These are phyloP conservation scores for Xylota segnis DNA, from an alignment of 2,888 invertebrate species.

Conservation along the genomic window DNA sequence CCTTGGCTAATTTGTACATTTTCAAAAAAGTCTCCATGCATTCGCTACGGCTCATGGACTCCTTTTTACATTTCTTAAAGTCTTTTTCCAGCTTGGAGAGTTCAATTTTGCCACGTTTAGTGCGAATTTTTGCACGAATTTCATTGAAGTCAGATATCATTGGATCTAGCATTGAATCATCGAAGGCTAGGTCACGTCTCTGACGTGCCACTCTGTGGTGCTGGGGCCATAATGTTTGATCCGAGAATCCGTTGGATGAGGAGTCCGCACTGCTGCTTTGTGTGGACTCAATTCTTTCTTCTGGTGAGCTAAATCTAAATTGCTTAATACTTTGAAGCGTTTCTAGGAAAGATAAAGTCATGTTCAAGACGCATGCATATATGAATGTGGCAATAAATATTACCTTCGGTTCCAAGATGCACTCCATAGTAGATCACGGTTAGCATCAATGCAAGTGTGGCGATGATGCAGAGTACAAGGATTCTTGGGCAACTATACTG, in stretches of 20 bases:
- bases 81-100: slow-evolving; percentile 80
- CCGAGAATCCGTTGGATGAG: too few relatives aligned
- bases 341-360: slow-evolving; percentile 11
- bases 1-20: slow-evolving; percentile 82
- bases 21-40: slow-evolving; percentile 81
- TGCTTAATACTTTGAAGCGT: slow-evolving; percentile 17
- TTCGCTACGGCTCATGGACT: slow-evolving; percentile 78
- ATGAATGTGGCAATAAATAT: background rate
- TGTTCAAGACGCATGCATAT: background rate
- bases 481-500: slow-evolving; percentile 10
- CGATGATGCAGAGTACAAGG: background rate
- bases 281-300: background rate
- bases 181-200: background rate
- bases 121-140: slow-evolving; percentile 80
- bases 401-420: slow-evolving; percentile 50
- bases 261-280: background rate
- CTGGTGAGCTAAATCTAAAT: background rate
- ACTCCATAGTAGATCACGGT: slow-evolving; percentile 46
- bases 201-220: background rate
- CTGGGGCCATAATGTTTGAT: background rate
- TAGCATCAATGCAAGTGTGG: slow-evolving; percentile 22
- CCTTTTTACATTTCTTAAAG: slow-evolving; percentile 81
- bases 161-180: slow-evolving; percentile 37
- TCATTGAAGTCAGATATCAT: slow-evolving; percentile 78
- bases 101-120: slow-evolving; percentile 80